Base-by-base conservation (phyloP, 2,113 vertebrate species). In the Lanius ludovicianus region DNA sequence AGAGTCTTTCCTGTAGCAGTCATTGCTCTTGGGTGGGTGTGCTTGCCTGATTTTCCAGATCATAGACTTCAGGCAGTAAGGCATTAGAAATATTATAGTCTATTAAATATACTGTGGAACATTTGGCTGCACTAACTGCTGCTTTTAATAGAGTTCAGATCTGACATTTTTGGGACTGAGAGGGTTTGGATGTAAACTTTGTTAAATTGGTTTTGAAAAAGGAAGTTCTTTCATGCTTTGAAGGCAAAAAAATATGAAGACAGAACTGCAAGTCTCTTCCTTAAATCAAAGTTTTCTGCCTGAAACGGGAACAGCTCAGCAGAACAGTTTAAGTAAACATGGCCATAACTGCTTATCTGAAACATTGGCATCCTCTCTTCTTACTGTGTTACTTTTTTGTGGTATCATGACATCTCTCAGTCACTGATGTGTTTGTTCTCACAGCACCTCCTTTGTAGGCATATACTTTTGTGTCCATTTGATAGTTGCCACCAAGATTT, bases 221-320 rank as follows among this genome's bases (percentile, higher is more conserved):
- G 95, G 95, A 97, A 96, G 95, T 97, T 81, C 63, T 96, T 95
- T 97, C 27, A 84, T 81, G 87, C 95, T 96, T 97, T 95, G 95
- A 96, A 96, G 93, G 86, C 76, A 84, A 91, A 92, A 97, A 96
- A 95, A 84, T 73, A 88, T 7, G 15, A 97, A 98, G 97, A 94
- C 94, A 97, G 93, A 97, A 95, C 65, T 96, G 67, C 73, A 87
- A 96, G 87, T 89, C 67, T 97, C 95, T 97, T 98, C 96, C 97
- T 95, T 97, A 96, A 98, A 95, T 97, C 98, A 96, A 95, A 96
- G 93, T 95, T 94, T 83, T 95, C 83, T 97, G 93, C 94, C 87
- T 97, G 97, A 98, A 97, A 97, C 73, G 93, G 95, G 96, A 97
- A 97, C 97, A 97, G 76, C 94, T 96, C 87, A 93, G 92, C 95